Conservation (phyloP, 2,113 vertebrate genomes). For the Dipodomys spectabilis region DNA sequence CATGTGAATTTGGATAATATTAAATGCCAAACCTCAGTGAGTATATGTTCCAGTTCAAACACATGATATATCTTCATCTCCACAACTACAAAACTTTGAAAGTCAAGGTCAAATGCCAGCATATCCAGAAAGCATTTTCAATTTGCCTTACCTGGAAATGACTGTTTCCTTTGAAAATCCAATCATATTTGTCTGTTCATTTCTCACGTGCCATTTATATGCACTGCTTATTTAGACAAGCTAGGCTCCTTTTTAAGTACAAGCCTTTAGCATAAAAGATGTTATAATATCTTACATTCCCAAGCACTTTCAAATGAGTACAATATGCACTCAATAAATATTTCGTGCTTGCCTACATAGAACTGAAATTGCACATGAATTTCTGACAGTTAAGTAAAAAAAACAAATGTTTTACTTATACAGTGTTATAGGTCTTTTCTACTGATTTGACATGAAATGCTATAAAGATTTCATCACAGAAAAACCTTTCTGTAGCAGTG, state of each 20-base stretch:
- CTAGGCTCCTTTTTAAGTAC: neutral
- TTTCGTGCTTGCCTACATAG: neutral
- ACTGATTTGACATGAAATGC: neutral
- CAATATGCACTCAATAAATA: neutral
- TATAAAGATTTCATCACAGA: neutral
- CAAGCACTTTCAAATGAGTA: neutral
- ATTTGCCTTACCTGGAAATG: neutral
- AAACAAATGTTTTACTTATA: neutral
- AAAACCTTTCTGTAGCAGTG: neutral
- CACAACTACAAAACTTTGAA: neutral
- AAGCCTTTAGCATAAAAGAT: neutral
- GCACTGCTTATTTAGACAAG: neutral
- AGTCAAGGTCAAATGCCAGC: neutral
- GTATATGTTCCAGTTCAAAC: neutral
- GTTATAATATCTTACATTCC: neutral
- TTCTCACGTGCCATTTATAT: neutral
- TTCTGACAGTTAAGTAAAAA: neutral
- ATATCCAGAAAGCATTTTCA: conserved; percentile 1
- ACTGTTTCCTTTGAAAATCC: neutral
- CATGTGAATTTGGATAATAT: neutral
- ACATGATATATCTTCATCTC: neutral
- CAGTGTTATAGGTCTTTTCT: neutral
- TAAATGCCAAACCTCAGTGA: conserved; percentile 25
- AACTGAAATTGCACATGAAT: neutral
- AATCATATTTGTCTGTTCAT: neutral